Conservation (phyloP, 2,113 vertebrate genomes). For the Anseranas semipalmata region DNA sequence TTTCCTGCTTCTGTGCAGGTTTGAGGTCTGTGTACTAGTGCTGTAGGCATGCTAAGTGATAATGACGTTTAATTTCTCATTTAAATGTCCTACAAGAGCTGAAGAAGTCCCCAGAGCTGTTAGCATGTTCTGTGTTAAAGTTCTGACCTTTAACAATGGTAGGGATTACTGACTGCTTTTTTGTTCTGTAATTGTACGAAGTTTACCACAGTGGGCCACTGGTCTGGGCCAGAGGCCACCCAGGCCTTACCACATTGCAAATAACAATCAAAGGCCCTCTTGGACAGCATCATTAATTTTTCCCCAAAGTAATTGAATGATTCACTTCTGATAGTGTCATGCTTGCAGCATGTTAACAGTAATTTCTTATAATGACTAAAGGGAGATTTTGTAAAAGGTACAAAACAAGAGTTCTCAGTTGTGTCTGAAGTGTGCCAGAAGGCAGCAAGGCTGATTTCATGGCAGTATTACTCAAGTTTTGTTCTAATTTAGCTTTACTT, state of each 20-base stretch:
- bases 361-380: not conserved
- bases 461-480: not conserved
- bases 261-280: not conserved
- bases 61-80: not conserved
- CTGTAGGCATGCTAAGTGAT: fast-evolving
- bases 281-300: not conserved
- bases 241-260: not conserved
- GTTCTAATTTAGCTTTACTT: not conserved
- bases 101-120: not conserved
- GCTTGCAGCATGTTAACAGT: not conserved
- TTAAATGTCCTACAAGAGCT: not conserved
- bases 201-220: not conserved
- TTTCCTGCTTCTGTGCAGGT: not conserved
- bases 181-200: not conserved
- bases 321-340: not conserved
- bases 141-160: not conserved
- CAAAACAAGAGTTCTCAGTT: not conserved
- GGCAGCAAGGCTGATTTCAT: not conserved
- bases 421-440: not conserved
- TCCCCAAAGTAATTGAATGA: not conserved
- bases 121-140: not conserved
- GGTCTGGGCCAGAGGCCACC: not conserved
- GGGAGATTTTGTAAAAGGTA: not conserved
- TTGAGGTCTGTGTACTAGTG: not conserved
- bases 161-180: not conserved